Evolutionary conservation across 2,797 vertebrate species (phyloP), one percentile per base, ranked within the genome.

Genomic region (Trachurus trachurus): DNA sequence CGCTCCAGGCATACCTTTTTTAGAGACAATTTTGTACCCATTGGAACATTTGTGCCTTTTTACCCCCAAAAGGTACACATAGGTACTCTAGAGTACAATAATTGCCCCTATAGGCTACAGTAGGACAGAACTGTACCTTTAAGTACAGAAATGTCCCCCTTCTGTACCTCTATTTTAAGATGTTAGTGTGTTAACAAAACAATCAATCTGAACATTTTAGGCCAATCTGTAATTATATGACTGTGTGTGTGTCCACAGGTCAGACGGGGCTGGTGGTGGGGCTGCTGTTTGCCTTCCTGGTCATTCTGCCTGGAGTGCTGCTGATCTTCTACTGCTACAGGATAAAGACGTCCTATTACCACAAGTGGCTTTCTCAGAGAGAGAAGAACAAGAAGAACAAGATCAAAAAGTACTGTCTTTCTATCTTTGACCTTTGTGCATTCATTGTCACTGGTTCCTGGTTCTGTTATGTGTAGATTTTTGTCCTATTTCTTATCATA

Each of bases 211-310:
- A 3, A 26, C 26, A 26, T 26, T 26, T 26, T 26, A 26, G 26
- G 31, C 31, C 4, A 34, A 34, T 5, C 31, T 34, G 31, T 34
- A 34, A 34, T 34, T 34, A 34, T 34, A 34, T 34, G 31, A 34
- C 31, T 42, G 34, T 71, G 21, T 84, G 37, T 76, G 59, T 57
- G 5, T 71, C 71, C 40, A 59, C 95, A 99, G 98, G 88, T 80
- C 92, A 90, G 0, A 82, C 94, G 2, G 89, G 94, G 68, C 78
- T 96, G 82, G 88, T 96, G 22, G 80, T 85, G 0, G 93, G 94
- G 0, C 73, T 97, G 58, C 87, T 97, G 22, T 94, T 97, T 73
- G 85, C 95, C 81, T 96, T 96, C 91, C 91, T 99, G 70, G 89
- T 97, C 65, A 65, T 98, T 73, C 90, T 98, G n/a, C 94, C 96